Evolutionary conservation across 92 coral and sea anemone genomes (phyloP).

Genomic region (Nematostella vectensis): DNA sequence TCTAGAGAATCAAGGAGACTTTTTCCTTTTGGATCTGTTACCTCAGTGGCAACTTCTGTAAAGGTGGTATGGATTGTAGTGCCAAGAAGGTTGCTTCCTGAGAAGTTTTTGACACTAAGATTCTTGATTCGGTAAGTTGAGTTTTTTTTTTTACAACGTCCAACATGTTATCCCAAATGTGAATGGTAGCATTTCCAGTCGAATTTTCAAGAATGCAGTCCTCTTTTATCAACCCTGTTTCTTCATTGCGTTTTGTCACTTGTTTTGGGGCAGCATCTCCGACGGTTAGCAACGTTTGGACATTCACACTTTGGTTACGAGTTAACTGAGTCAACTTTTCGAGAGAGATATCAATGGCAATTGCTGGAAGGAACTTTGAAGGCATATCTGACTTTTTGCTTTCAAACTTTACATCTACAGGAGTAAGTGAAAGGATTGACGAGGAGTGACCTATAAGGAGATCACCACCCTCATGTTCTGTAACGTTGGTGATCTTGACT

Average conservation of each 20-base stretch:
- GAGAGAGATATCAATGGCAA: constrained; percentile 15
- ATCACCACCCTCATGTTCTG: not conserved
- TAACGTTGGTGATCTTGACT: not conserved
- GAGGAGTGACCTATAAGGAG: not conserved
- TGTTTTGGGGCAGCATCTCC: constrained; percentile 24
- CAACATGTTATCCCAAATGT: constrained; percentile 35
- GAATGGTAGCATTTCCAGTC: constrained; percentile 22
- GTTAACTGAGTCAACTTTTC: constrained; percentile 6
- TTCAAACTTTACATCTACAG: constrained; percentile 12
- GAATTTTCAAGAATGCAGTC: constrained; percentile 33
- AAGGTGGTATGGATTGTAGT: constrained; percentile 15
- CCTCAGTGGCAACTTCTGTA: constrained; percentile 2
- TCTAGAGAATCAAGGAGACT: not conserved
- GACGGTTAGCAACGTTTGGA: constrained; percentile 21
- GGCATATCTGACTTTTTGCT: constrained; percentile 6
- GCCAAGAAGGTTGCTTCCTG: constrained; percentile 19
- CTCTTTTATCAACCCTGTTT: constrained; percentile 30
- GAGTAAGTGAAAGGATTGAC: not conserved
- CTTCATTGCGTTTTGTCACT: constrained; percentile 27
- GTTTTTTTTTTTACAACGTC: constrained; percentile 6
- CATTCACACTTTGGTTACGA: constrained; percentile 22
- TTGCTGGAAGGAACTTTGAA: not conserved
- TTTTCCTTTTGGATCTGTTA: constrained; percentile 8
- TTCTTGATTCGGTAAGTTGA: constrained; percentile 14
- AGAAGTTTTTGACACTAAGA: constrained; percentile 22